Base-by-base conservation (phyloP, 2,888 invertebrate species). In the Cantharis nigra region DNA sequence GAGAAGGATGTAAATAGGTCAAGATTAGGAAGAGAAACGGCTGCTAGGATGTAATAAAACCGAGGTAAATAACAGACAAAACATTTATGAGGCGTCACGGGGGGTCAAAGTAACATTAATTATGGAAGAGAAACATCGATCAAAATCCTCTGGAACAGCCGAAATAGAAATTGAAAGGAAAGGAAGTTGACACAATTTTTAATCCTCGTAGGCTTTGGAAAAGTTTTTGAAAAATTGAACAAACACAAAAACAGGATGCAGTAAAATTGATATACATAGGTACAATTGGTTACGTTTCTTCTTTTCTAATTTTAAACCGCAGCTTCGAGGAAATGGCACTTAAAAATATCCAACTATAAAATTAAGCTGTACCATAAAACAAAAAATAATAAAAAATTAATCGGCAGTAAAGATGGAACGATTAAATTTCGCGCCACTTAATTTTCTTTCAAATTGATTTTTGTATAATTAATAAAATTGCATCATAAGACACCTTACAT, bases 1-100 rank as follows among this genome's bases (percentile, higher is more conserved):
- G 16, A 28, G 64, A 73, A 28, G 30, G 72, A 67, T 67, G 64
- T 67, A 67, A 67, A 67, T 67, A 67, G 65, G 65, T 67, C 65
- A 67, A 67, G 65, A 67, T 67, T 67, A 67, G 49, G 65, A 67
- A 65, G 72, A 73, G 33, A 67, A 49, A 49, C 49, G 49, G 49
- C n/a, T 49, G 49, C 67, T 33, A 67, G 65, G 65, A 14, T 26
- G 9, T n/a, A 64, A 64, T 16, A 16, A 23, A 20, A 18, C 10
- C 20, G 13, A 26, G 65, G 26, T 67, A 67, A 20, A 67, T 23
- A 67, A 67, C 65, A 67, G 65, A 23, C 65, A 67, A 3, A 67
- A 26, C 23, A 65, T 65, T 64, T 14, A 64, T 13, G 64, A 23
- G 18, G 20, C 13, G 26, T 23, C 26, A 20, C 26, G n/a, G 13